phyloP scores from a whole-genome alignment of 1,140 invertebrate genomes.

The Nasonia giraulti region DNA sequence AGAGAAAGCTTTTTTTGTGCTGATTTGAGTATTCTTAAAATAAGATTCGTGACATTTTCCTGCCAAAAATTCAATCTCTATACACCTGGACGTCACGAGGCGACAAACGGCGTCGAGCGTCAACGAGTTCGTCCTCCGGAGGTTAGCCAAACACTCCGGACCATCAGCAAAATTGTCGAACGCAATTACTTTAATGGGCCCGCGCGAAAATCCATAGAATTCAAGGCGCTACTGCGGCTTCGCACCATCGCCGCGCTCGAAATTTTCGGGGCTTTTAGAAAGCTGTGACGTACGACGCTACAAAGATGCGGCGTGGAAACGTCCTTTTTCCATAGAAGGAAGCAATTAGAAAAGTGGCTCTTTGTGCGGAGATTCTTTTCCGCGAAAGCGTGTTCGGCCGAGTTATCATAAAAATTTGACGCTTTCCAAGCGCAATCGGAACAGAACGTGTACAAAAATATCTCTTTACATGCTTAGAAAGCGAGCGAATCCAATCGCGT shows the following conservation, averaged over 20 bases:
- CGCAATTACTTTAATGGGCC: slow-evolving; percentile 35
- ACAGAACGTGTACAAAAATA: background rate
- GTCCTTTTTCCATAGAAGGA: background rate
- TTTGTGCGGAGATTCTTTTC: background rate
- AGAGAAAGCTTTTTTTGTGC: background rate
- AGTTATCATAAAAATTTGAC: background rate
- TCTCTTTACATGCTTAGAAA: background rate
- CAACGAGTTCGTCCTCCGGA: background rate
- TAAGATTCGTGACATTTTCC: too few relatives aligned
- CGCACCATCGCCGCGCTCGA: background rate
- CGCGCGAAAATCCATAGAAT: background rate
- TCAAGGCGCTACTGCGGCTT: background rate
- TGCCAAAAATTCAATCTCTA: too few relatives aligned
- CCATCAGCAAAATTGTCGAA: slow-evolving; percentile 32
- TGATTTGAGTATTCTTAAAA: too few relatives aligned
- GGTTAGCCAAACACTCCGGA: background rate
- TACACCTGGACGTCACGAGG: background rate
- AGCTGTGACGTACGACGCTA: background rate
- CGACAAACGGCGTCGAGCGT: background rate
- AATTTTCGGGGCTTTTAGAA: background rate
- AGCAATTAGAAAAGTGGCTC: background rate
- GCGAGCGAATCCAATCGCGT: background rate
- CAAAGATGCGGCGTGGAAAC: background rate
- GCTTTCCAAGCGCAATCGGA: background rate
- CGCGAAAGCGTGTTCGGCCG: background rate